Percentiles rank a stretch among this genome's conserved stretches.
Conservation (phyloP, 2,888 invertebrate species). For the Elysia crispata region DNA sequence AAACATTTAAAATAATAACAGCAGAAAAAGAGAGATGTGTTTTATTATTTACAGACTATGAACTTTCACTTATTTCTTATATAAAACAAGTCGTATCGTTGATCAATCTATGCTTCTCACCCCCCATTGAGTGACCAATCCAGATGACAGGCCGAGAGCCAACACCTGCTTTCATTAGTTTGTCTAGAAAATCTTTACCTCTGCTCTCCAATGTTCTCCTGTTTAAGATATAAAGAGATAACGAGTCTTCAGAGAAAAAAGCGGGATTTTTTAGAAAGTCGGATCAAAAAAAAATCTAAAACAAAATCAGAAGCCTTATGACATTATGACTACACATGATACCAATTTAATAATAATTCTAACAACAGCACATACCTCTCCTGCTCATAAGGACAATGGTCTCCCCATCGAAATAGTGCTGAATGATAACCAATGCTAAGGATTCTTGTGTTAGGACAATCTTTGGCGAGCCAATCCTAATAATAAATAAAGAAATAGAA, state of each 20-base stretch:
- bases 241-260: too few relatives aligned
- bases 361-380: slow-evolving; percentile 72
- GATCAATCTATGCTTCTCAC: slow-evolving; percentile 56
- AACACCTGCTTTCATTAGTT: slow-evolving; percentile 86
- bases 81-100: too few relatives aligned
- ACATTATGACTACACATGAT: too few relatives aligned
- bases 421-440: slow-evolving; percentile 93
- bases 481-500: background rate
- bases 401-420: slow-evolving; percentile 72
- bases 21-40: too few relatives aligned
- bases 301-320: too few relatives aligned
- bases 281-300: too few relatives aligned
- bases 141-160: slow-evolving; percentile 91
- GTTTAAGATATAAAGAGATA: background rate
- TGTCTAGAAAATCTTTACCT: slow-evolving; percentile 78
- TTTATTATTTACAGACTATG: too few relatives aligned
- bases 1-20: too few relatives aligned
- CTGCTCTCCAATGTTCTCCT: slow-evolving; percentile 55
- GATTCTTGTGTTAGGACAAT: slow-evolving; percentile 86
- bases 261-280: too few relatives aligned
- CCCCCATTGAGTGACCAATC: slow-evolving; percentile 97
- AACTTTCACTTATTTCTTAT: too few relatives aligned
- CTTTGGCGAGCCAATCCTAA: slow-evolving; percentile 91
- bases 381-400: slow-evolving; percentile 82
- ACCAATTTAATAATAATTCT: too few relatives aligned